Percentiles rank a stretch among this genome's conserved stretches.
phyloP scores from a whole-genome alignment of 2,113 vertebrate genomes.

The Leuciscus idus region DNA sequence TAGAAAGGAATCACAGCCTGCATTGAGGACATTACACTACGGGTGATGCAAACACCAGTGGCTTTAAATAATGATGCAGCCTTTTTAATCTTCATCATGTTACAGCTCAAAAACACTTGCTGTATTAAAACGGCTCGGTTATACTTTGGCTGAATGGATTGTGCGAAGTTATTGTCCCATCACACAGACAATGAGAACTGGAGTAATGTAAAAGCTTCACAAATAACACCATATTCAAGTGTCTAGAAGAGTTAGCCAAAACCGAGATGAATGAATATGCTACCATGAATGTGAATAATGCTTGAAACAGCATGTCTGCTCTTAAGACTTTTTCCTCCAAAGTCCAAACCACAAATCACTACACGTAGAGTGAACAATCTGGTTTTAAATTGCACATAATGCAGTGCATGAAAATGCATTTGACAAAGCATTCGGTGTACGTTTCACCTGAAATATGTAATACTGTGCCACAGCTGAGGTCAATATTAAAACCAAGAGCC shows the following conservation, averaged over 20 bases:
- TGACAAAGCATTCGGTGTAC: not conserved
- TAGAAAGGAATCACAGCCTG: conserved; percentile 5
- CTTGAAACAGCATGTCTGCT: not conserved
- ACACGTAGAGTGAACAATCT: conserved; percentile 14
- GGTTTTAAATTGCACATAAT: not conserved
- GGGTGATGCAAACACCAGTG: not conserved
- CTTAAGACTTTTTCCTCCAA: not conserved
- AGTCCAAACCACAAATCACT: conserved; percentile 2
- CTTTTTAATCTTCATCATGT: conserved; percentile 26
- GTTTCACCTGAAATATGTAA: conserved; percentile 24
- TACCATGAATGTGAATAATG: not conserved
- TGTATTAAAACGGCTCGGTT: not conserved
- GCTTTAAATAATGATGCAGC: conserved; percentile 18
- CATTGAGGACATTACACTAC: not conserved
- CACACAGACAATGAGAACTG: not conserved
- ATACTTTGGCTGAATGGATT: not conserved
- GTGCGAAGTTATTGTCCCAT: not conserved
- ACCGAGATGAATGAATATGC: not conserved
- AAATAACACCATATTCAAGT: not conserved
- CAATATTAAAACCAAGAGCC: conserved; percentile 15
- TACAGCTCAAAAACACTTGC: conserved; percentile 16
- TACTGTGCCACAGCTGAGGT: not conserved
- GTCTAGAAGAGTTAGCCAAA: not conserved
- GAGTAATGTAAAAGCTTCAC: not conserved
- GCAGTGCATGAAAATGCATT: not conserved